These are phyloP conservation scores for Tapirus indicus DNA, from an alignment of 2,797 vertebrate genomes.

Conservation along the genomic window DNA sequence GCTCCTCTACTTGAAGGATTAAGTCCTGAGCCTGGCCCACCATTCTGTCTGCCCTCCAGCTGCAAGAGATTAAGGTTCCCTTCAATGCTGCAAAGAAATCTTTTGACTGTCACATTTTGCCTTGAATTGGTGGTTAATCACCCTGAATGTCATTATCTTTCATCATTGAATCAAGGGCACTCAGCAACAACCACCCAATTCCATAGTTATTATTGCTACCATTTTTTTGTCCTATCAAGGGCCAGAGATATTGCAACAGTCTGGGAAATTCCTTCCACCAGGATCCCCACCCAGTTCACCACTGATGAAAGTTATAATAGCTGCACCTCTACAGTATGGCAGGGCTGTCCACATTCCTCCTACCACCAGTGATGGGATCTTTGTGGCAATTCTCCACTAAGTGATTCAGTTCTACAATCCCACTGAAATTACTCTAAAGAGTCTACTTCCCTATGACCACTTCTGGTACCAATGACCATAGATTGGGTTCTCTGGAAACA, in stretches of 20 bases:
- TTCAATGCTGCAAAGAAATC: neutral
- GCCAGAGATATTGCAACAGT: too few species aligned
- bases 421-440: neutral
- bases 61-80: neutral
- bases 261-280: too few species aligned
- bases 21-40: too few species aligned
- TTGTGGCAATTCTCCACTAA: neutral
- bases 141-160: neutral
- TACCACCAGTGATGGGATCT: neutral
- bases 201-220: neutral
- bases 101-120: neutral
- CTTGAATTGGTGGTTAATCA: neutral
- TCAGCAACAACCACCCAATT: neutral
- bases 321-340: neutral
- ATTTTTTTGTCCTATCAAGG: neutral
- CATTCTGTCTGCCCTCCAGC: too few species aligned
- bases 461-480: neutral
- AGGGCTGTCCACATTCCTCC: neutral
- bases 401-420: neutral
- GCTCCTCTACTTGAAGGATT: too few species aligned
- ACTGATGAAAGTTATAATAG: neutral
- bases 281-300: neutral
- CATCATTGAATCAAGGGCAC: neutral
- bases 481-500: neutral
- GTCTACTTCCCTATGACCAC: neutral